phyloP scores from a whole-genome alignment of 2,113 vertebrate species.

The Siniperca knerii region DNA sequence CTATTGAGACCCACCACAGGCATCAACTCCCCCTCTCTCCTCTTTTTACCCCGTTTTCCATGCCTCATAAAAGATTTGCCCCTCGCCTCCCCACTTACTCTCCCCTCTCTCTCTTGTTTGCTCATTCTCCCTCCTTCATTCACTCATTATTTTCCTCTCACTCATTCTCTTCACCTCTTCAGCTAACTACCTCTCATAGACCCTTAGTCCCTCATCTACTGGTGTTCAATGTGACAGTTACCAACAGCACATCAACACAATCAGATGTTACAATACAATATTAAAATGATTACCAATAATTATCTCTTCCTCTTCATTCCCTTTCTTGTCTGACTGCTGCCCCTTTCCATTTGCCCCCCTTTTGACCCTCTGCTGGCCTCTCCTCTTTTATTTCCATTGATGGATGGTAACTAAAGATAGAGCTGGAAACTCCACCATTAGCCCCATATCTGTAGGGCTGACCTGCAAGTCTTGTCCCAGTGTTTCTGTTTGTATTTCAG shows the following conservation, averaged over 20 bases:
- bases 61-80: constrained; percentile 70
- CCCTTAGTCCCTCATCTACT: neutral
- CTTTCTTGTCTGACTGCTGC: neutral
- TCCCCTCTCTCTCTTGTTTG: constrained; percentile 57
- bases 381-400: constrained; percentile 35
- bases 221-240: neutral
- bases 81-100: constrained; percentile 43
- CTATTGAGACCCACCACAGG: constrained; percentile 74
- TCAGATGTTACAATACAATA: constrained; percentile 1
- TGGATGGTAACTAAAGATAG: constrained; percentile 26
- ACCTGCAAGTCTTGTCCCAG: neutral
- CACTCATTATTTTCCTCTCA: constrained; percentile 21
- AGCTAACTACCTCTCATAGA: constrained; percentile 26
- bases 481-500: constrained; percentile 14
- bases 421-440: constrained; percentile 13
- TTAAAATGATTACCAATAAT: constrained; percentile 28
- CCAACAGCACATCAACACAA: neutral
- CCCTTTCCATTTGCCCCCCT: constrained; percentile 1
- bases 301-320: neutral
- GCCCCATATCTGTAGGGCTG: neutral
- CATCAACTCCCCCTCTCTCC: constrained; percentile 42
- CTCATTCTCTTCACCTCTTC: constrained; percentile 42
- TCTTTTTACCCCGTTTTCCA: constrained; percentile 64
- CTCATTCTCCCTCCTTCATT: constrained; percentile 54
- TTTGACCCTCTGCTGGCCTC: constrained; percentile 28